A percentile compares a stretch with the other conserved stretches of the same genome.
Conservation (phyloP, 2,888 invertebrate species). For the Polydrusus pterygomalis region DNA sequence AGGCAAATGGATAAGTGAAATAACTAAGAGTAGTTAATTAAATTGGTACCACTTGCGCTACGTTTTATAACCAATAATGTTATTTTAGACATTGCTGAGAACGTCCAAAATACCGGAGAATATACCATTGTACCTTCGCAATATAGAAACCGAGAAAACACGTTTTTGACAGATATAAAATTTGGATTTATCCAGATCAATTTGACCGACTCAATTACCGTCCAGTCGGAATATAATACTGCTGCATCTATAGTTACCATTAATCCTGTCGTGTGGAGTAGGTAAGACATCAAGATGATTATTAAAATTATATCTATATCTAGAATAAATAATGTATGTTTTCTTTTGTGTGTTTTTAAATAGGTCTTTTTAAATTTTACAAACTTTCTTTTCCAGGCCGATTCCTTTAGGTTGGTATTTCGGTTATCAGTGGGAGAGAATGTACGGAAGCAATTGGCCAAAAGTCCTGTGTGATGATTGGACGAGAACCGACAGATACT, state of each 20-base stretch:
- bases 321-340: too few relatives aligned
- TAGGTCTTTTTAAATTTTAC: not conserved
- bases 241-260: conserved; percentile 58
- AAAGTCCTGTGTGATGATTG: conserved; percentile 90
- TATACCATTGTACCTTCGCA: conserved; percentile 84
- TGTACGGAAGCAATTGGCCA: conserved; percentile 89
- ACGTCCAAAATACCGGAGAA: conserved; percentile 74
- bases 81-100: conserved; percentile 76
- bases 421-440: conserved; percentile 88
- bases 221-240: conserved; percentile 68
- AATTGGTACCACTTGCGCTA: not conserved
- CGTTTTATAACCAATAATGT: too few relatives aligned
- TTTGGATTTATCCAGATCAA: conserved; percentile 93
- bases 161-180: conserved; percentile 82
- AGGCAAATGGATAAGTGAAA: too few relatives aligned
- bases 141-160: conserved; percentile 82
- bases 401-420: conserved; percentile 96
- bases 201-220: conserved; percentile 81
- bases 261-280: conserved; percentile 85
- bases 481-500: conserved; percentile 88
- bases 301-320: too few relatives aligned
- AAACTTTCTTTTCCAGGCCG: conserved; percentile 74
- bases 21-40: too few relatives aligned
- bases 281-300: conserved; percentile 30
- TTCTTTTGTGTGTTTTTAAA: too few relatives aligned